Evolutionary conservation across 2,113 vertebrate genomes (phyloP), one percentile per base, ranked within the genome.

Genomic region (Pseudorectes ferrugineus): DNA sequence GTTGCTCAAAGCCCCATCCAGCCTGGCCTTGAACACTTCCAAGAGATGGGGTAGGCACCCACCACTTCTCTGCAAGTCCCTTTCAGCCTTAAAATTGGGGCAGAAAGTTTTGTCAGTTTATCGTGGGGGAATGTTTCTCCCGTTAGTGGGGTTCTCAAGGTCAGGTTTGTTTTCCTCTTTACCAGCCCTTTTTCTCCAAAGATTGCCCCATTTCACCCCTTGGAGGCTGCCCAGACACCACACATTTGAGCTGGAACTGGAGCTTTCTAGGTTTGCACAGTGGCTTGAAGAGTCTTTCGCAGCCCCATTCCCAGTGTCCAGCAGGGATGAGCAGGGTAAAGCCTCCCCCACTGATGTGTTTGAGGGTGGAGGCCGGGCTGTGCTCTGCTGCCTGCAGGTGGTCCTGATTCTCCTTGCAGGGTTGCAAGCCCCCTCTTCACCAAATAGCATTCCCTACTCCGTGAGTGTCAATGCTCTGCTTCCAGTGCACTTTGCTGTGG

Each of bases 201-300:
- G 29, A 10, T 16, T n/a, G 7, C 9, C 40, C 38, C 3, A 6
- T 85, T 90, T 92, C 25, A 65, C 17, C 28, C 19, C 13, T 40
- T 33, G 36, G 22, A 76, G 38, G 24, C 26, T 62, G 36, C 28
- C 40, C n/a, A 67, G 45, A 29, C 36, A 33, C 20, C 4, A 3
- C 31, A 28, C 11, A 36, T 74, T 52, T 57, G 22, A 54, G 35
- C 21, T 70, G 23, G 72, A 79, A 29, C 16, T 21, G 24, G 36
- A 72, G 10, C n/a, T 65, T 75, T 76, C 63, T 62, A 20, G 15
- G 10, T 73, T 68, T 7, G 0, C 3, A 6, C 0, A 0, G n/a
- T 81, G 36, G 6, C 36, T 74, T 3, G 1, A 61, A 35, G 51
- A 40, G 29, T 35, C 0, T 1, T 12, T 40, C 0, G 0, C 54